These are phyloP conservation scores for Caenorhabditis remanei DNA, from an alignment of 1,140 invertebrate species.

Conservation along the genomic window DNA sequence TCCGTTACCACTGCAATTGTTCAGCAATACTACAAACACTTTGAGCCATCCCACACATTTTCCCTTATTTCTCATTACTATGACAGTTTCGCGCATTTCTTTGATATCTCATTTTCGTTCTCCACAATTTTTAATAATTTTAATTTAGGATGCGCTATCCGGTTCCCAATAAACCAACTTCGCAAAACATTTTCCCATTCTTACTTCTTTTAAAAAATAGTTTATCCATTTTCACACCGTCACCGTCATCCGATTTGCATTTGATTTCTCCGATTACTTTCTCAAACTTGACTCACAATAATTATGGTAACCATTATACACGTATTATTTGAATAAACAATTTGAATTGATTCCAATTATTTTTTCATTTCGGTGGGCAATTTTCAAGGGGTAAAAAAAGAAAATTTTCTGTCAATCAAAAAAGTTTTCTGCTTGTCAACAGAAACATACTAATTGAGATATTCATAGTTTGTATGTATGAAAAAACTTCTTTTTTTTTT, in stretches of 20 bases:
- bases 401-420: too few relatives aligned
- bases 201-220: neutral
- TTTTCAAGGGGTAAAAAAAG: too few relatives aligned
- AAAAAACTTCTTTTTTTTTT: too few relatives aligned
- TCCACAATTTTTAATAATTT: neutral
- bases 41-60: neutral
- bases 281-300: neutral
- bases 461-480: too few relatives aligned
- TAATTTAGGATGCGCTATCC: constrained; percentile 16
- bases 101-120: constrained; percentile 7
- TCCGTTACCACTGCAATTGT: neutral
- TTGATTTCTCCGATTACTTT: constrained; percentile 1
- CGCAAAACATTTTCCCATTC: neutral
- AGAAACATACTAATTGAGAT: too few relatives aligned
- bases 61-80: neutral
- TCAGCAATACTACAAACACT: neutral
- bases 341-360: too few relatives aligned
- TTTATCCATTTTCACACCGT: neutral
- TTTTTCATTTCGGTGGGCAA: too few relatives aligned
- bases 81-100: neutral
- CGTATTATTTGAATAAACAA: too few relatives aligned
- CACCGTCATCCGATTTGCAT: constrained; percentile 9
- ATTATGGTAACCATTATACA: too few relatives aligned
- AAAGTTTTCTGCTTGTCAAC: too few relatives aligned
- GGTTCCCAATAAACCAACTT: constrained; percentile 43